A percentile compares a stretch with the other conserved stretches of the same genome.
phyloP scores from a whole-genome alignment of 2,113 vertebrate species.

The Serilophus lunatus region DNA sequence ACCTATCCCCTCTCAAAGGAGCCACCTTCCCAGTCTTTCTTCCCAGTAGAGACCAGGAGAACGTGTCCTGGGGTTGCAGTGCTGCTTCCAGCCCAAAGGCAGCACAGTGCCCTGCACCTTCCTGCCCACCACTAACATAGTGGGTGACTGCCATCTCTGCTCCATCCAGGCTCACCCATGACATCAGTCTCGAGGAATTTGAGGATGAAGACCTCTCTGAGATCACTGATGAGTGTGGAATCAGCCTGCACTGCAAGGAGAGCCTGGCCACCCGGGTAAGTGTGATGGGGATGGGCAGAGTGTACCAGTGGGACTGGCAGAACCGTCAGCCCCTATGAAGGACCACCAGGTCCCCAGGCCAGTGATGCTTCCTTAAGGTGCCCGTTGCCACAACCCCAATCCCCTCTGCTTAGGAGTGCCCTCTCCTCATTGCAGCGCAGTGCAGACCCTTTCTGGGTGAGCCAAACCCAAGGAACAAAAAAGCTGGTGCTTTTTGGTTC shows the following conservation, averaged over 20 bases:
- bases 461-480: not conserved
- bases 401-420: not conserved
- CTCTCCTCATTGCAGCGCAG: not conserved
- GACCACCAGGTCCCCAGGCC: not conserved
- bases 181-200: slow-evolving; percentile 97
- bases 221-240: slow-evolving; percentile 92
- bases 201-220: slow-evolving; percentile 98
- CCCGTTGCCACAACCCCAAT: not conserved
- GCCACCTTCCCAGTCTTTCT: not conserved
- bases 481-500: not conserved
- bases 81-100: not conserved
- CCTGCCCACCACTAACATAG: not conserved
- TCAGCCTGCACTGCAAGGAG: slow-evolving; percentile 91
- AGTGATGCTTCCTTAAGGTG: not conserved
- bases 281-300: not conserved
- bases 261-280: slow-evolving; percentile 85
- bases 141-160: slow-evolving; percentile 18
- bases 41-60: not conserved
- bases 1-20: not conserved
- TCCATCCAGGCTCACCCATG: slow-evolving; percentile 89
- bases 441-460: not conserved
- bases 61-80: fast-evolving
- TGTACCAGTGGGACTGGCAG: not conserved
- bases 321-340: not conserved
- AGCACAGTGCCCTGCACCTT: not conserved